A percentile compares a stretch with the other conserved stretches of the same genome.
phyloP scores from a whole-genome alignment of 2,797 vertebrate species.

The Sebastiscus albofasciatus region DNA sequence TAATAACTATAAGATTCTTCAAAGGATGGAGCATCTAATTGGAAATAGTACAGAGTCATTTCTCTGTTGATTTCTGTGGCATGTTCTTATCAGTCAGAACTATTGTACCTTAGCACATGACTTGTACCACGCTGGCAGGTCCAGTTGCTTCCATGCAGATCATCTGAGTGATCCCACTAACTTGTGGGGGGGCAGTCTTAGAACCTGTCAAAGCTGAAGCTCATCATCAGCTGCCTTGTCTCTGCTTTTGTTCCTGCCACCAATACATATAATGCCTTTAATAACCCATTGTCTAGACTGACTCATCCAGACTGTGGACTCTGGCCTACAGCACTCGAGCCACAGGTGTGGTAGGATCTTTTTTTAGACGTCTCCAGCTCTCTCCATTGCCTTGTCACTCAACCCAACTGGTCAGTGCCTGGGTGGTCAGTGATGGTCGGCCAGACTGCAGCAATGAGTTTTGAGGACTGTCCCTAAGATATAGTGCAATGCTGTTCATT shows the following conservation, averaged over 20 bases:
- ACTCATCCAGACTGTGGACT: constrained; percentile 1
- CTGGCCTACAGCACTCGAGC: background rate
- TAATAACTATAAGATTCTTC: background rate
- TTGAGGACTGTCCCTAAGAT: background rate
- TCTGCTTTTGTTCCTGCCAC: constrained; percentile 29
- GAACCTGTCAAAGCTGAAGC: background rate
- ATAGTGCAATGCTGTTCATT: background rate
- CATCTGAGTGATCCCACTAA: background rate
- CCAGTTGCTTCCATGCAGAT: background rate
- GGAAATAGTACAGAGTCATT: background rate
- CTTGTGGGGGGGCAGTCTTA: background rate
- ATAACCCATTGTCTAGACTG: constrained; percentile 57
- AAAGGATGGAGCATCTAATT: background rate
- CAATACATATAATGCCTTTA: constrained; percentile 32
- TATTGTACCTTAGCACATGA: background rate
- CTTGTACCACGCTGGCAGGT: background rate
- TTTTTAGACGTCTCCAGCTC: constrained; percentile 36
- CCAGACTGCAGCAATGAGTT: background rate
- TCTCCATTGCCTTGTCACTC: background rate
- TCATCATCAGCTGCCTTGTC: constrained; percentile 44
- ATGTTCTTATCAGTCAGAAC: background rate
- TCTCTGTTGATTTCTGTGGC: background rate
- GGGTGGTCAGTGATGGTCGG: constrained; percentile 39
- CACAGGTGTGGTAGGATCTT: constrained; percentile 46
- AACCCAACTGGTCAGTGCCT: background rate